Evolutionary conservation across 2,797 vertebrate genomes (phyloP), one percentile per base, ranked within the genome.

Genomic region (Margarornis squamiger): DNA sequence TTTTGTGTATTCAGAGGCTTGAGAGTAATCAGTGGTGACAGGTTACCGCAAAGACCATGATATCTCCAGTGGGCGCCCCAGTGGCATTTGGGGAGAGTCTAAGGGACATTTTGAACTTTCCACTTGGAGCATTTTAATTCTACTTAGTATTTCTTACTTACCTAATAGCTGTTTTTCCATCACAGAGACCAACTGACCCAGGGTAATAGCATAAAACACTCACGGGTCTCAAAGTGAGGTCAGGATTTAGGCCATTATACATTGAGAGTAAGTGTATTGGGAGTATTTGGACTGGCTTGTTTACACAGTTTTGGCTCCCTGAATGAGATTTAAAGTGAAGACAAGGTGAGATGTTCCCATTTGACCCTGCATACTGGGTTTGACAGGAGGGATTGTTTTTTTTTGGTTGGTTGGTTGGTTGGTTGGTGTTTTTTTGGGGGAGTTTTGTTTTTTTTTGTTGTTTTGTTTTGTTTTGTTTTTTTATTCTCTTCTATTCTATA

Each of bases 11-110:
- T 57, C 54, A 55, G 29, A 52, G 46, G 8, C 34, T 45, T 1
- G 11, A 27, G 29, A 92, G 41, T 34, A 62, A 80, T 29, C 30
- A 66, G 34, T 34, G 14, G 15, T 72, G 59, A 82, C 55, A 55
- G 54, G 27, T 78, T 71, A 63, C n/a, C 55, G 9, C 3, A 63
- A 54, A 54, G n/a, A 55, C 17, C 0, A 0, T 29, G 22, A 57
- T 49, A 32, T 41, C 32, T 48, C 38, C 38, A 48, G 39, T 34
- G 52, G 55, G 34, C 7, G 26, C 1, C 3, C 16, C 14, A 85
- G 23, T 18, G 41, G 67, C 54, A 43, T 73, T 48, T 61, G 22
- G 34, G 23, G 43, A 49, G 55, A 59, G 13, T 45, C 61, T 77
- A 14, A 46, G 8, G 39, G 65, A 29, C 62, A 66, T 73, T 86